phyloP scores from a whole-genome alignment of 1,140 invertebrate genomes.

The Elysia chlorotica region DNA sequence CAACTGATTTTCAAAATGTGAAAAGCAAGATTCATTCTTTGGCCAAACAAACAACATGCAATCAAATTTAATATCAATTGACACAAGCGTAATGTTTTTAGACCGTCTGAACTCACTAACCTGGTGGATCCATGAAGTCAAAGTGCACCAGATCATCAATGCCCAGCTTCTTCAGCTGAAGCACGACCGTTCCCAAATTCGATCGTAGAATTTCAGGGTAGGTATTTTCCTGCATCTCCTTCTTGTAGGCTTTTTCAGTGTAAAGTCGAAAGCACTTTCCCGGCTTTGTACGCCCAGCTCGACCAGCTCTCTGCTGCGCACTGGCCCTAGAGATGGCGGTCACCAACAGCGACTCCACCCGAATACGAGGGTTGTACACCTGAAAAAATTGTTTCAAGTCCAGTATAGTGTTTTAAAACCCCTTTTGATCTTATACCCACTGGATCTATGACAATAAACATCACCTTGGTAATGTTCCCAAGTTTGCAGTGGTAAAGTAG shows the following conservation, averaged over 20 bases:
- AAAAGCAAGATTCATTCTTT: too few relatives aligned
- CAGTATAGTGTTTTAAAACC: too few relatives aligned
- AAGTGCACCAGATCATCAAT: slow-evolving; percentile 99
- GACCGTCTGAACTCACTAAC: too few relatives aligned
- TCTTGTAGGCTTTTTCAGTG: slow-evolving; percentile 97
- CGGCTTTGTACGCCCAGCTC: slow-evolving; percentile 94
- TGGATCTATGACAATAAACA: too few relatives aligned
- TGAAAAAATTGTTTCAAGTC: slow-evolving; percentile 45
- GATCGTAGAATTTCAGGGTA: slow-evolving; percentile 98
- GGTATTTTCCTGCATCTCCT: slow-evolving; percentile 99
- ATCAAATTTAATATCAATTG: too few relatives aligned
- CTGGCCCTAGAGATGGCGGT: slow-evolving; percentile 99
- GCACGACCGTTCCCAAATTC: slow-evolving; percentile 94
- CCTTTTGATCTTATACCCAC: too few relatives aligned
- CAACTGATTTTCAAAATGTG: too few relatives aligned
- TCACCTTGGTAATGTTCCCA: too few relatives aligned
- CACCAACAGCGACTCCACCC: slow-evolving; percentile 96
- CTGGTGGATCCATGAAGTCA: slow-evolving; percentile 99
- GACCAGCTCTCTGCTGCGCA: slow-evolving; percentile 96
- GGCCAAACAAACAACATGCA: too few relatives aligned
- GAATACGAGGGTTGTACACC: slow-evolving; percentile 95
- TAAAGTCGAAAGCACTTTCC: slow-evolving; percentile 99
- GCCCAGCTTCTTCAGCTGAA: slow-evolving; percentile 98
- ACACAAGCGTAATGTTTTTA: too few relatives aligned
- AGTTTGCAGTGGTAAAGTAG: too few relatives aligned